Base-by-base conservation (phyloP, 1,140 invertebrate species). In the Heliconius hermathena region DNA sequence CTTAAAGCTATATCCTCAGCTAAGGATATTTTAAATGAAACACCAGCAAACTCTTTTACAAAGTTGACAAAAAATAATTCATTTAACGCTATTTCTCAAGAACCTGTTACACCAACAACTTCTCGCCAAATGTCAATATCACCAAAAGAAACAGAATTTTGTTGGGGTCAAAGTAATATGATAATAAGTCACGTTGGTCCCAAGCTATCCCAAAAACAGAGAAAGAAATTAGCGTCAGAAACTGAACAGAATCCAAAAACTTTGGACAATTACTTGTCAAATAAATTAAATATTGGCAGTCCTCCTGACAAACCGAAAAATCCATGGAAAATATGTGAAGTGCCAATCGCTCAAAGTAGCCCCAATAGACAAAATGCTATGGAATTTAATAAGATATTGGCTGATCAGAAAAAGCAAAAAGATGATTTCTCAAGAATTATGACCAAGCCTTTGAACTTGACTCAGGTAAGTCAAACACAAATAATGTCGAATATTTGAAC, bases 191-290 rank as follows among this genome's bases (percentile, higher is more conserved):
- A 92, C 73, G 83, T 93, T 66, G 93, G 93, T 52, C 92, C 94
- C n/a, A 96, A 95, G 87, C 76, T 96, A 29, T 96, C 96, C 11
- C 96, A 96, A 82, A 96, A 96, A 80, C 95, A 96, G 87, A 89
- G 96, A 22, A 96, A 96, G 84, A 95, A 94, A 82, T 83, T 95
- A 46, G 93, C 92, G 1, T 84, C 91, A 80, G 88, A 88, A 11
- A 89, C 83, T 78, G 86, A 92, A 49, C 80, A 74, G 22, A 78
- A 80, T 49, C 79, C 86, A 16, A 90, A 91, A 54, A 92, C 86
- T 73, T 76, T 94, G 22, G 88, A 92, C 41, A 80, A 90, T 71
- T 91, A 89, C 70, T 83, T 95, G 5, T 83, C 84, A 29, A 89
- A 88, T 84, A 93, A 91, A 81, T 77, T 87, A n/a, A 89, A 73